A percentile compares a stretch with the other conserved stretches of the same genome.
phyloP scores from a whole-genome alignment of 1,140 invertebrate genomes.

The Caenorhabditis tropicalis region DNA sequence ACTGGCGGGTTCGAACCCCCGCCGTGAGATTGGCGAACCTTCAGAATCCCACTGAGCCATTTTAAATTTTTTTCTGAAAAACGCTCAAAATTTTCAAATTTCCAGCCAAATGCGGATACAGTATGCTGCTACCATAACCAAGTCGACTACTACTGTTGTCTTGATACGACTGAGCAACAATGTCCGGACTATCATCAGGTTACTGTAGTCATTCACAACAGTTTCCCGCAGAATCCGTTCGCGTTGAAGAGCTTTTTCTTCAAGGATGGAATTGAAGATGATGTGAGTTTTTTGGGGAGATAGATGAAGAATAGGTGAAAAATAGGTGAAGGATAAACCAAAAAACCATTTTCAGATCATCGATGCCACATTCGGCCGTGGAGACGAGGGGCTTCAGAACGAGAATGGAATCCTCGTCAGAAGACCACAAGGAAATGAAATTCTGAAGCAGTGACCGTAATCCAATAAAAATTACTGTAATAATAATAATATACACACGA shows the following conservation, averaged over 20 bases:
- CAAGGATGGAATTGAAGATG: slow-evolving; percentile 69
- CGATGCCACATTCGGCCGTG: slow-evolving; percentile 26
- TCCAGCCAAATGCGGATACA: slow-evolving; percentile 62
- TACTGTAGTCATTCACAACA: slow-evolving; percentile 71
- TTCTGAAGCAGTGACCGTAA: not conserved
- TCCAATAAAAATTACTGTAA: not conserved
- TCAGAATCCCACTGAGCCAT: too few species aligned
- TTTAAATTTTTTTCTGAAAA: not conserved
- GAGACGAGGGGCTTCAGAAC: slow-evolving; percentile 39
- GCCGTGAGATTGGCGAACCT: too few species aligned
- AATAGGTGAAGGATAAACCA: not conserved
- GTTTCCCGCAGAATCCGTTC: slow-evolving; percentile 66
- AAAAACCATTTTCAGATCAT: slow-evolving; percentile 22
- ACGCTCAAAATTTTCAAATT: not conserved
- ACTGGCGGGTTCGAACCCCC: too few species aligned
- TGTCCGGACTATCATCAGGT: slow-evolving; percentile 54
- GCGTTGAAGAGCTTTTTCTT: slow-evolving; percentile 68
- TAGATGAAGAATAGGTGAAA: not conserved
- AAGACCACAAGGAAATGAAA: slow-evolving; percentile 28
- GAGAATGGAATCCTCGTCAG: slow-evolving; percentile 55
- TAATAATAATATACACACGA: not conserved
- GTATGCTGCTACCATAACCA: slow-evolving; percentile 72
- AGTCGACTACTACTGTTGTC: slow-evolving; percentile 71
- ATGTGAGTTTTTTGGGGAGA: slow-evolving; percentile 49
- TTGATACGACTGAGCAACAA: slow-evolving; percentile 60